These are phyloP conservation scores for Drosophila setifemur DNA, from an alignment of 1,140 invertebrate species.

Conservation along the genomic window DNA sequence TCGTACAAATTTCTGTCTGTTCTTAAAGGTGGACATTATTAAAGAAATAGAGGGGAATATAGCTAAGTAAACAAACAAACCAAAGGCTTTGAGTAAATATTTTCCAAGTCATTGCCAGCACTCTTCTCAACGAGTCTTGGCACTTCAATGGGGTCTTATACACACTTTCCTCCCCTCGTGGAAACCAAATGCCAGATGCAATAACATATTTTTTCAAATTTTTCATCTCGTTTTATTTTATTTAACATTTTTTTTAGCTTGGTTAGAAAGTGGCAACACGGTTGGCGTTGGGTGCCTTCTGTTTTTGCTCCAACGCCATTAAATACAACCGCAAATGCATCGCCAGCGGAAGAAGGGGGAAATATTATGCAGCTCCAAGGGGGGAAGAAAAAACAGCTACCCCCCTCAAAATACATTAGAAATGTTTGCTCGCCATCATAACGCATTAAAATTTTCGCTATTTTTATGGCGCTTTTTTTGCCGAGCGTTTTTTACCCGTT, in stretches of 20 bases:
- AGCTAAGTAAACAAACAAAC: background rate
- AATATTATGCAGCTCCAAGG: background rate
- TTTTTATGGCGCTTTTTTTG: constrained; percentile 3
- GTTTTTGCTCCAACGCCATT: constrained; percentile 54
- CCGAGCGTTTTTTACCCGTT: background rate
- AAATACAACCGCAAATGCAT: constrained; percentile 35
- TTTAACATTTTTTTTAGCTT: constrained; percentile 32
- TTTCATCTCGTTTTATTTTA: constrained; percentile 4
- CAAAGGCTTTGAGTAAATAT: constrained; percentile 12
- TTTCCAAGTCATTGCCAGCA: constrained; percentile 10
- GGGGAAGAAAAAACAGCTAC: background rate
- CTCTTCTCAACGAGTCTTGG: constrained; percentile 11
- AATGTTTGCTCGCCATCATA: constrained; percentile 34
- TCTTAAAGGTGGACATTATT: too few relatives aligned
- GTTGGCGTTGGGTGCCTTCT: constrained; percentile 33
- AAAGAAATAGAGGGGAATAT: background rate
- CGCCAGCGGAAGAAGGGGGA: background rate
- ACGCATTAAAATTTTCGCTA: constrained; percentile 30
- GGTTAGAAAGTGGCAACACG: constrained; percentile 48
- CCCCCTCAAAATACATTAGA: constrained; percentile 17
- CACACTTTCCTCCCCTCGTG: constrained; percentile 15
- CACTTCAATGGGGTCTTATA: background rate
- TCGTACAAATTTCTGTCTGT: too few relatives aligned
- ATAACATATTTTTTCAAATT: constrained; percentile 42
- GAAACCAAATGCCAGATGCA: constrained; percentile 18